Conservation (phyloP, 2,888 invertebrate species). For the Caenorhabditis becei region DNA sequence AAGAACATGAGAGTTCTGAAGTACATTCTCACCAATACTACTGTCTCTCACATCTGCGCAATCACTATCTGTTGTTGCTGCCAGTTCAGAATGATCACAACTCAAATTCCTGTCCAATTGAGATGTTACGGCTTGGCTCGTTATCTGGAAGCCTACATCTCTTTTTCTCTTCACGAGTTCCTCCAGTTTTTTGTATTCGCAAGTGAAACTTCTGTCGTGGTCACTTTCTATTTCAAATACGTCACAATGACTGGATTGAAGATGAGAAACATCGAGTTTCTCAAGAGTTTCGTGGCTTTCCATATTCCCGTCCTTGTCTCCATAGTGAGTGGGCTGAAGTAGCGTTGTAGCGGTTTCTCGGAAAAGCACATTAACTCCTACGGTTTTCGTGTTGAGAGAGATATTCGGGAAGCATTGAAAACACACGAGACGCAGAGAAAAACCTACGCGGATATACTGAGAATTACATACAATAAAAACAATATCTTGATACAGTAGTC, state of each 20-base stretch:
- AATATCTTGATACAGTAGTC: too few species aligned
- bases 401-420: too few species aligned
- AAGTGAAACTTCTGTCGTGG: constrained; percentile 30
- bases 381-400: too few species aligned
- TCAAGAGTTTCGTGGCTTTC: constrained; percentile 2
- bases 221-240: constrained; percentile 39
- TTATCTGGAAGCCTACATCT: background rate
- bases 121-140: constrained; percentile 28
- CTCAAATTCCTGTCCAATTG: constrained; percentile 17
- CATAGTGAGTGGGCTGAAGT: constrained; percentile 10
- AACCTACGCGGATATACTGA: too few species aligned
- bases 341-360: background rate
- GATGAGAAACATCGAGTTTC: background rate
- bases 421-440: too few species aligned
- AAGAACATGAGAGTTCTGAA: background rate
- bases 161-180: constrained; percentile 17
- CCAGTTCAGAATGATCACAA: constrained; percentile 40
- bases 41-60: constrained; percentile 10
- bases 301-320: constrained; percentile 27
- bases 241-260: background rate
- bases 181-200: constrained; percentile 30
- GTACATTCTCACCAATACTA: constrained; percentile 10
- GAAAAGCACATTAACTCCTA: background rate
- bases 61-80: background rate
- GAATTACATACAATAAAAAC: too few species aligned